Evolutionary conservation across 2,797 vertebrate genomes (phyloP).

Genomic region (Furcifer pardalis): DNA sequence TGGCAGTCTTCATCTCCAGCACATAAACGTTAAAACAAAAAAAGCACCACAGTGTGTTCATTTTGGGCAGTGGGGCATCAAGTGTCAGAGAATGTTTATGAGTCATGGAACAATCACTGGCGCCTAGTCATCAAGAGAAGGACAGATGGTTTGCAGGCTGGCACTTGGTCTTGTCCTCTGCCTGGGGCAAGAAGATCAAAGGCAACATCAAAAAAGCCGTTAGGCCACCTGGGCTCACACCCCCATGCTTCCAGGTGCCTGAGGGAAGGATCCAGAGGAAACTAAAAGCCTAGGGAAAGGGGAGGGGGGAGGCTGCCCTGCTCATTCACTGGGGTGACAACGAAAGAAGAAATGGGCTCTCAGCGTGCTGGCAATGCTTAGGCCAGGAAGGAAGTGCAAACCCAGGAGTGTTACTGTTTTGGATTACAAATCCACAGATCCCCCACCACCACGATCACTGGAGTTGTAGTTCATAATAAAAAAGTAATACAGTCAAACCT

Average conservation of each 20-base stretch:
- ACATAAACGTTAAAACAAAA: neutral
- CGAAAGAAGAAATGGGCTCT: neutral
- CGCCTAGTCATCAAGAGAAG: neutral
- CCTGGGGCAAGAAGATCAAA: slow-evolving; percentile 11
- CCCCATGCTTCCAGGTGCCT: neutral
- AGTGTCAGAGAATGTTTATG: neutral
- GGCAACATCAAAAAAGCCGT: neutral
- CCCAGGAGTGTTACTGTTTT: neutral
- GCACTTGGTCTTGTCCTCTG: neutral
- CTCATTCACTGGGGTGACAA: neutral
- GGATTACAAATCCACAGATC: neutral
- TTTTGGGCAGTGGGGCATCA: neutral
- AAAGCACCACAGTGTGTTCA: too few species aligned
- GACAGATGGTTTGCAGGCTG: neutral
- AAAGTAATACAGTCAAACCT: too few species aligned
- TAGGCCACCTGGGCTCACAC: neutral
- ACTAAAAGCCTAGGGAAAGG: neutral
- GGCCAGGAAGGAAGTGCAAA: neutral
- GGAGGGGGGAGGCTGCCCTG: neutral
- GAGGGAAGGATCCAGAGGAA: neutral
- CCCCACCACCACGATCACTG: too few species aligned
- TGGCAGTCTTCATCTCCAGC: neutral
- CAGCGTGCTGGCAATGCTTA: neutral
- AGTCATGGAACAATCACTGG: neutral
- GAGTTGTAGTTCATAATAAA: neutral